These are phyloP conservation scores for Drymodes brunneopygia DNA, from an alignment of 2,113 vertebrate species.

Conservation along the genomic window DNA sequence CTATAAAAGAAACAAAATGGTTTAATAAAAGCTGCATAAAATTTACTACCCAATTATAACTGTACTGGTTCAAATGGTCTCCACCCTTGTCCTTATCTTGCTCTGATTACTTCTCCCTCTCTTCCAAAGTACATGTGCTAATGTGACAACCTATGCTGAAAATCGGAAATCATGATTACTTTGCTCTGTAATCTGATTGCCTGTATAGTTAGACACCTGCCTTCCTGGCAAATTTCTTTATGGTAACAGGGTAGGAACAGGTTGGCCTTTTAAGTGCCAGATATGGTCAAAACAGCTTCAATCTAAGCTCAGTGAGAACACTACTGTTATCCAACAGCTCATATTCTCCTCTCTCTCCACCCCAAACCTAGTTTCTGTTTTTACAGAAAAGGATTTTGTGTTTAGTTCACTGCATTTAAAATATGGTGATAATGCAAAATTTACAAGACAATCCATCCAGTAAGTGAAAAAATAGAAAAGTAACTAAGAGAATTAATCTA, in stretches of 20 bases:
- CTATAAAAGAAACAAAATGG: not conserved
- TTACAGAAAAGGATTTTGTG: not conserved
- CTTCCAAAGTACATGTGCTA: constrained; percentile 41
- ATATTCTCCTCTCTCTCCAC: not conserved
- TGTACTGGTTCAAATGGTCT: not conserved
- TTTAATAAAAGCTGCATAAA: not conserved
- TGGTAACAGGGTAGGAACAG: constrained; percentile 36
- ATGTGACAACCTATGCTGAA: constrained; percentile 28
- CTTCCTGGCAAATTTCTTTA: constrained; percentile 64
- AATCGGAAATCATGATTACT: constrained; percentile 54
- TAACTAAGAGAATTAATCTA: not conserved
- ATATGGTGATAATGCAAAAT: not conserved
- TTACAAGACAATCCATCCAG: not conserved
- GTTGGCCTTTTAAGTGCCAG: constrained; percentile 54
- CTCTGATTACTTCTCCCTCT: constrained; percentile 21
- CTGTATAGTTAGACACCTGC: constrained; percentile 69
- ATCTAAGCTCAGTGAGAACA: not conserved
- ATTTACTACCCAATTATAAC: not conserved
- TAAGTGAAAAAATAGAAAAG: not conserved
- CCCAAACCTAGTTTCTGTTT: not conserved
- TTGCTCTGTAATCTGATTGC: constrained; percentile 57
- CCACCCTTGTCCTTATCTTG: not conserved
- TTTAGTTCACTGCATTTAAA: not conserved
- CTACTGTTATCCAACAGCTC: not conserved
- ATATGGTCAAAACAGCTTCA: not conserved